phyloP scores from a whole-genome alignment of 2,888 invertebrate genomes.

The Lymantria dispar region DNA sequence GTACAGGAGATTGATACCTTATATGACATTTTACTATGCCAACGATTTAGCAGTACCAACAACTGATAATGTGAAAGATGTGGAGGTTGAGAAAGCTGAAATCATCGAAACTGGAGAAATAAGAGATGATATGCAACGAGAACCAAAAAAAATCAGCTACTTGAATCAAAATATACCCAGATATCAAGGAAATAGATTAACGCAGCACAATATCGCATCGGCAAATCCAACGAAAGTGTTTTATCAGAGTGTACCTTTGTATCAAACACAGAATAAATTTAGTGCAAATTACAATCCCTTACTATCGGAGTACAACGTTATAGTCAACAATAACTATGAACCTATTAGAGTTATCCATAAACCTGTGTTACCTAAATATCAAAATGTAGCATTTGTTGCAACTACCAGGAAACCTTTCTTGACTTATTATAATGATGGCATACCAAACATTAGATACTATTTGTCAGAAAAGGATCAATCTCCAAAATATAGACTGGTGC shows the following conservation, averaged over 20 bases:
- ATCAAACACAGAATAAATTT: constrained; percentile 47
- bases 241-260: constrained; percentile 57
- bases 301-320: constrained; percentile 37
- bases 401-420: constrained; percentile 56
- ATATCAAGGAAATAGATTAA: constrained; percentile 73
- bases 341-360: constrained; percentile 50
- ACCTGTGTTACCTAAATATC: constrained; percentile 42
- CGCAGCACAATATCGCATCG: constrained; percentile 73
- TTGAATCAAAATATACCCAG: constrained; percentile 66
- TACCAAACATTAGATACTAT: constrained; percentile 62
- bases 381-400: constrained; percentile 37
- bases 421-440: constrained; percentile 53
- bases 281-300: constrained; percentile 52
- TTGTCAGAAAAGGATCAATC: constrained; percentile 57
- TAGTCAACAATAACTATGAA: constrained; percentile 45
- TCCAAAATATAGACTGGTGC: constrained; percentile 72
- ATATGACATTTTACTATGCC: constrained; percentile 90
- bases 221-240: constrained; percentile 70
- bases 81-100: constrained; percentile 72
- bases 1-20: constrained; percentile 90
- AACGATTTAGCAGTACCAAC: constrained; percentile 79
- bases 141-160: constrained; percentile 61
- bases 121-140: constrained; percentile 42
- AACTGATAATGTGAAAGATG: constrained; percentile 51
- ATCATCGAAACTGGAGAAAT: constrained; percentile 56